Conservation (phyloP, 2,888 invertebrate species). For the Xestobium rufovillosum region DNA sequence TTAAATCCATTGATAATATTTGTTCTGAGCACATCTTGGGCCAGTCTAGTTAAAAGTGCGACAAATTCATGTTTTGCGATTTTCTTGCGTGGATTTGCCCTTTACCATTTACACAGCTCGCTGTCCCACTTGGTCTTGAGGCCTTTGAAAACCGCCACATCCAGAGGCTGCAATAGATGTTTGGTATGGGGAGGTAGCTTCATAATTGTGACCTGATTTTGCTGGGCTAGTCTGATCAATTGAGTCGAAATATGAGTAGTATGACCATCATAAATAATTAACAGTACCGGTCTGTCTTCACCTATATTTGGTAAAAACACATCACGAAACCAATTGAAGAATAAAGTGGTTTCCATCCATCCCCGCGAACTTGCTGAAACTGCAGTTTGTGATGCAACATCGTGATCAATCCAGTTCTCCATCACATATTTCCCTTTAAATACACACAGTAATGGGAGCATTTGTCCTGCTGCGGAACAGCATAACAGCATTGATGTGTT, state of each 20-base stretch:
- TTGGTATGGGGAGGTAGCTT: too few relatives aligned
- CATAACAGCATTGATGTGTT: too few relatives aligned
- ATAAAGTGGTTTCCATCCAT: too few relatives aligned
- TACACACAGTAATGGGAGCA: slow-evolving; percentile 14
- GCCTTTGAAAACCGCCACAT: slow-evolving; percentile 18
- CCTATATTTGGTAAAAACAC: too few relatives aligned
- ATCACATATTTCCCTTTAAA: slow-evolving; percentile 18
- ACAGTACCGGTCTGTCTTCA: too few relatives aligned
- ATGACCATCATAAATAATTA: slow-evolving; percentile 30
- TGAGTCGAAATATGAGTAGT: slow-evolving; percentile 25
- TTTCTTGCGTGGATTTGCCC: slow-evolving; percentile 19
- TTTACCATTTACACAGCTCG: slow-evolving; percentile 19
- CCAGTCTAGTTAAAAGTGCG: slow-evolving; percentile 7
- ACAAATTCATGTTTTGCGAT: slow-evolving; percentile 17
- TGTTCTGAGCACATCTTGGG: slow-evolving; percentile 4
- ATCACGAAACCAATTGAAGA: too few relatives aligned
- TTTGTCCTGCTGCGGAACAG: slow-evolving; percentile 16
- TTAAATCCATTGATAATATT: slow-evolving; percentile 14
- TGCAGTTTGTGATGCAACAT: too few relatives aligned
- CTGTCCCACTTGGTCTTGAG: slow-evolving; percentile 17
- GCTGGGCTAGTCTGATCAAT: slow-evolving; percentile 22
- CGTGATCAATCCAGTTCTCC: slow-evolving; percentile 18
- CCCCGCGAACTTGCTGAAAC: too few relatives aligned
- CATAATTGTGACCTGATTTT: slow-evolving; percentile 18
- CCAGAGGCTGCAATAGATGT: slow-evolving; percentile 17